Evolutionary conservation across 2,888 invertebrate genomes (phyloP).

Genomic region (Phanerotoma sp.): DNA sequence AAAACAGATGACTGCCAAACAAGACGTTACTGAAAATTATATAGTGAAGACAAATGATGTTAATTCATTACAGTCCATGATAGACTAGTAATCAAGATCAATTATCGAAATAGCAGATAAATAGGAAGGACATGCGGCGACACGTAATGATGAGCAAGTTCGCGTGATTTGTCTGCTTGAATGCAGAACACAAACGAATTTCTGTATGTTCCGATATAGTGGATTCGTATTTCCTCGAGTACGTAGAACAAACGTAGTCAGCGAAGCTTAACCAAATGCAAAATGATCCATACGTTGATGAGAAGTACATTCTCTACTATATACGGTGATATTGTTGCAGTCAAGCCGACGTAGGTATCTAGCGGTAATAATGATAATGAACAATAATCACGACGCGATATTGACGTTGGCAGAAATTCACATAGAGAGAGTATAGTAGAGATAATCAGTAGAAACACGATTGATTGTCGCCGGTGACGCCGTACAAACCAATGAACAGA

Average conservation of each 20-base stretch:
- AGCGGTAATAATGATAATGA: slow-evolving; percentile 19
- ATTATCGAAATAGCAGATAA: slow-evolving; percentile 36
- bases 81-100: slow-evolving; percentile 38
- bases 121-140: slow-evolving; percentile 32
- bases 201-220: slow-evolving; percentile 16
- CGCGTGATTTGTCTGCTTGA: slow-evolving; percentile 4
- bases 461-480: slow-evolving; percentile 13
- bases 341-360: not conserved
- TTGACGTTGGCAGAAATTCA: not conserved
- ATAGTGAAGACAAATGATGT: slow-evolving; percentile 18
- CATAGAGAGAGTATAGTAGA: slow-evolving; percentile 11
- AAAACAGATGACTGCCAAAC: too few species aligned
- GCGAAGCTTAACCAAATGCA: slow-evolving; percentile 35
- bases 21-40: slow-evolving; percentile 7
- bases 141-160: not conserved
- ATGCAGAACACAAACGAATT: slow-evolving; percentile 31
- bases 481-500: slow-evolving; percentile 39
- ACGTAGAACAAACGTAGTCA: slow-evolving; percentile 30
- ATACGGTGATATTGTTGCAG: not conserved
- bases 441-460: slow-evolving; percentile 15
- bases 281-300: slow-evolving; percentile 35
- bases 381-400: not conserved
- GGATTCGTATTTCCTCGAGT: not conserved
- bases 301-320: slow-evolving; percentile 6
- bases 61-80: slow-evolving; percentile 30